Conservation (phyloP, 2,113 vertebrate species). For the Cyphomyrus discorhynchus region DNA sequence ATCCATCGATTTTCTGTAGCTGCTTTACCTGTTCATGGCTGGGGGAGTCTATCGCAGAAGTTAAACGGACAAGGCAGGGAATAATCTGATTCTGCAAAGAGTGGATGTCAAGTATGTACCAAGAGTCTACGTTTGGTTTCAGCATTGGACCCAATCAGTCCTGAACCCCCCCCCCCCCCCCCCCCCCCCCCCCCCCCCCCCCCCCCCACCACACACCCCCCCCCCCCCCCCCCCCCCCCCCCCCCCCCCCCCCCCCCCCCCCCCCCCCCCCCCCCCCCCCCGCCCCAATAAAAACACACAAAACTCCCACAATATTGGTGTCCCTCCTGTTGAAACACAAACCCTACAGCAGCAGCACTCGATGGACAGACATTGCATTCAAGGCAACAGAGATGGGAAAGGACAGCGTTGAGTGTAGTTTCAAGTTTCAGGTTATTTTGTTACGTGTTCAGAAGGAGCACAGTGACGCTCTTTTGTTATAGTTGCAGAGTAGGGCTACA, state of each 20-base stretch:
- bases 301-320: background rate
- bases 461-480: background rate
- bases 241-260: background rate
- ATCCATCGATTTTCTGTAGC: background rate
- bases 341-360: background rate
- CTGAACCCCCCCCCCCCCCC: background rate
- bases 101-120: background rate
- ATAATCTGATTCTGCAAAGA: background rate
- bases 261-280: background rate
- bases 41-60: background rate
- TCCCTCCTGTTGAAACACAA: background rate
- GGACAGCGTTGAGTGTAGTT: background rate
- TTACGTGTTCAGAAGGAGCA: background rate
- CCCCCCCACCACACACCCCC: too few species aligned
- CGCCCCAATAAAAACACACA: background rate
- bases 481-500: background rate
- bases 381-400: background rate
- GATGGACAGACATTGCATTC: background rate
- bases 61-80: background rate
- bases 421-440: background rate
- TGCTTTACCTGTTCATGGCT: background rate
- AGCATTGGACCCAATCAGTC: background rate
- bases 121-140: background rate
- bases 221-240: background rate
- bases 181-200: accelerated